These are phyloP conservation scores for Pachydiplax longipennis DNA, from an alignment of 2,888 invertebrate genomes.

Conservation along the genomic window DNA sequence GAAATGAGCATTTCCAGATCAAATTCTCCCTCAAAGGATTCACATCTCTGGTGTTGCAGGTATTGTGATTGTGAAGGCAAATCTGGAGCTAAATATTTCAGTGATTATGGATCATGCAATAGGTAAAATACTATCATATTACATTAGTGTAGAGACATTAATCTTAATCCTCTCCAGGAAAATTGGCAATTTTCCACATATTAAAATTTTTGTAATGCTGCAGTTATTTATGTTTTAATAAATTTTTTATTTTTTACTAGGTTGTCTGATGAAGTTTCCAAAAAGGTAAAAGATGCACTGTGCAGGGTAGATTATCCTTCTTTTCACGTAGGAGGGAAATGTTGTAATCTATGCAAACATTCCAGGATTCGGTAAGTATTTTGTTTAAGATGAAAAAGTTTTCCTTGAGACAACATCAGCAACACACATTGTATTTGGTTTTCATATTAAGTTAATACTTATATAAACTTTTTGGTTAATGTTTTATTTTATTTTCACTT, in stretches of 20 bases:
- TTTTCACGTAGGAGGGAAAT: not conserved
- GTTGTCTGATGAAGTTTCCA: conserved; percentile 3
- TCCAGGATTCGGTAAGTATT: not conserved
- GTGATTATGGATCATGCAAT: not conserved
- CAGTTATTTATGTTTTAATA: not conserved
- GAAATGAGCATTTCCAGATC: not conserved
- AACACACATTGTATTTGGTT: not conserved
- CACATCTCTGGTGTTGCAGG: not conserved
- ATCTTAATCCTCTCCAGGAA: not conserved
- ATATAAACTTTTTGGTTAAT: no score
- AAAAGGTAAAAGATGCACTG: not conserved
- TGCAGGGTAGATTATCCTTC: conserved; percentile 9
- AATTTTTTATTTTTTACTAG: not conserved
- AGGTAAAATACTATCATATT: not conserved
- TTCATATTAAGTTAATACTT: no score
- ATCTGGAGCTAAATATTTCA: not conserved
- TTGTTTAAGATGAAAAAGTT: not conserved
- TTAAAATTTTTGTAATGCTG: not conserved
- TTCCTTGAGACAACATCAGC: not conserved
- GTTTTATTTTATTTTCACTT: no score
- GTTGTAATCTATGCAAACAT: not conserved
- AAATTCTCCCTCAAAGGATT: not conserved
- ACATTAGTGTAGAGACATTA: not conserved
- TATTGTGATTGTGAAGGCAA: not conserved
- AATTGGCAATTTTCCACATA: not conserved